These are phyloP conservation scores for Erpobdella octoculata DNA, from an alignment of 2,888 invertebrate species.

Conservation along the genomic window DNA sequence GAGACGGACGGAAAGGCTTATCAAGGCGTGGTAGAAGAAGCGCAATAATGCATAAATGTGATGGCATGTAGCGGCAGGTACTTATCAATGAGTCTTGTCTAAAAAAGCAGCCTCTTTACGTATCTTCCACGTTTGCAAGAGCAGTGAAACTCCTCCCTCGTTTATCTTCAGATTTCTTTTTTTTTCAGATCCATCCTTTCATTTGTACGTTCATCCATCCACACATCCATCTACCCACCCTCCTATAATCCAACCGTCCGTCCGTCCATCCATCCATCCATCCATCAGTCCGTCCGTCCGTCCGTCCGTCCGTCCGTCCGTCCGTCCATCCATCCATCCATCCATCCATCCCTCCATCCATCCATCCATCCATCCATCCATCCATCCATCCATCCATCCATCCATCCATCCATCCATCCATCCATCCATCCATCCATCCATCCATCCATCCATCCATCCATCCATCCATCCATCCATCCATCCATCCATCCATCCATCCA, in stretches of 20 bases:
- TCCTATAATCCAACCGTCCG: neutral
- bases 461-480: neutral
- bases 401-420: neutral
- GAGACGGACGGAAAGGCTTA: too few species aligned
- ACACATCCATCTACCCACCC: neutral
- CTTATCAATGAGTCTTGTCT: too few species aligned
- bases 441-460: neutral
- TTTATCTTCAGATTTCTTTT: too few species aligned
- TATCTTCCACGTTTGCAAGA: too few species aligned
- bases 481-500: constrained; percentile 3
- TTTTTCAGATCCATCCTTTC: neutral
- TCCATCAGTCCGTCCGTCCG: neutral
- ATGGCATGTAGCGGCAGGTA: too few species aligned
- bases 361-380: neutral
- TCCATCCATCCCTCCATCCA: neutral
- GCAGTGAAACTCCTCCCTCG: too few species aligned
- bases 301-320: too few species aligned
- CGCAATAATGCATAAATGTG: too few species aligned
- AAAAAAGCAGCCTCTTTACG: too few species aligned
- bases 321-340: neutral
- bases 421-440: neutral
- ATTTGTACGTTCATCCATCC: neutral
- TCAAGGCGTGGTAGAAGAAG: too few species aligned
- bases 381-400: neutral
- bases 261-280: neutral